Evolutionary conservation across 2,888 invertebrate genomes (phyloP).

Genomic region (Eutolmus rufibarbis): DNA sequence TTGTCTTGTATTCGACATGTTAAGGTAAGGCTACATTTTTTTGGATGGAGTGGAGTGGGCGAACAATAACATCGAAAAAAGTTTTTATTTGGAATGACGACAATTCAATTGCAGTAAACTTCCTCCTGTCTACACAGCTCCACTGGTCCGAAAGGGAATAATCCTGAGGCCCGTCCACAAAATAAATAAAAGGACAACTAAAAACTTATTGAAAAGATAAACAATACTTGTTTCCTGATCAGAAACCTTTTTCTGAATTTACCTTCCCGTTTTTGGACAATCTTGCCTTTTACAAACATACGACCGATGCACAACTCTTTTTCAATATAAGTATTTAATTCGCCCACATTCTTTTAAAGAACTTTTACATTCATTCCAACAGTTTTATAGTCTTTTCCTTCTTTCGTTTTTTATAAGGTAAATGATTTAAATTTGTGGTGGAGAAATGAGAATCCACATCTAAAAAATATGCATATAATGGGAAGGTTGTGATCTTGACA

Average conservation of each 20-base stretch:
- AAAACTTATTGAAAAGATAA: conserved; percentile 20
- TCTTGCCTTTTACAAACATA: neutral
- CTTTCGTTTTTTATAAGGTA: neutral
- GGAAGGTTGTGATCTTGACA: no score
- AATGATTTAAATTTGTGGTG: neutral
- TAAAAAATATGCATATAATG: no score
- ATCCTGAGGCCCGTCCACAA: conserved; percentile 23
- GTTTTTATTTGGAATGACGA: conserved; percentile 34
- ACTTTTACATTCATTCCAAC: neutral
- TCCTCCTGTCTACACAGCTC: conserved; percentile 44
- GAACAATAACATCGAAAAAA: conserved; percentile 30
- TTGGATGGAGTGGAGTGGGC: neutral
- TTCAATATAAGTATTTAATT: neutral
- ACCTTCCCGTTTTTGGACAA: neutral
- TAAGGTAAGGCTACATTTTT: conserved; percentile 16
- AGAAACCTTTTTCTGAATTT: neutral
- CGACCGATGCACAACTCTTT: neutral
- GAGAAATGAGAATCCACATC: neutral
- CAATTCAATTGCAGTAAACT: conserved; percentile 46
- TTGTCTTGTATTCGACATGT: conserved; percentile 32
- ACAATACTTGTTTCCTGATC: neutral
- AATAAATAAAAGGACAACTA: conserved; percentile 26
- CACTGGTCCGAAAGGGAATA: conserved; percentile 1
- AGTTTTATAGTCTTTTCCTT: neutral
- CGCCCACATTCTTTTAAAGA: neutral